Evolutionary conservation across 1,140 invertebrate genomes (phyloP).

Genomic region (Rhizoglyphus robini): DNA sequence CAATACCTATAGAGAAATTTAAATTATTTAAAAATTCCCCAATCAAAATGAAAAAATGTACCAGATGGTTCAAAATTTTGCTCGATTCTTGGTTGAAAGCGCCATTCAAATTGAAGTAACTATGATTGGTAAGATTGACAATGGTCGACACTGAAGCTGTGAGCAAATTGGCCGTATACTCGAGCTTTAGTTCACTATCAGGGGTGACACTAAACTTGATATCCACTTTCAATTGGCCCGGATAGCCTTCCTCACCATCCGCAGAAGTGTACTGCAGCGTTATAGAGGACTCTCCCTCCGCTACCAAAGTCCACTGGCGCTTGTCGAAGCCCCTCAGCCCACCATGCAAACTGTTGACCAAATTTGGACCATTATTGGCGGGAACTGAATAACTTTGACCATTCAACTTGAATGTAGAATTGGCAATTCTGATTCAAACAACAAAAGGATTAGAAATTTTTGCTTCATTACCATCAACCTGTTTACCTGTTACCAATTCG

Average conservation of each 20-base stretch:
- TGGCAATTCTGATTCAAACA: conserved; percentile 39
- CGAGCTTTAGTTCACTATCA: conserved; percentile 53
- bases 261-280: background rate
- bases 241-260: conserved; percentile 64
- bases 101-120: conserved; percentile 84
- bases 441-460: no score
- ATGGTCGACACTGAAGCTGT: conserved; percentile 54
- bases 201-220: conserved; percentile 55
- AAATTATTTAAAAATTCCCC: no score
- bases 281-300: background rate
- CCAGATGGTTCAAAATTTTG: conserved; percentile 49
- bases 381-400: conserved; percentile 51
- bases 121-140: conserved; percentile 81
- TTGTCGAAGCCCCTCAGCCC: conserved; percentile 72
- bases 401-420: conserved; percentile 52
- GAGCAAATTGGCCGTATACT: conserved; percentile 47
- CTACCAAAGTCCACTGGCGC: background rate
- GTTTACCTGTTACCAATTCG: conserved; percentile 60
- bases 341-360: conserved; percentile 72
- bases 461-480: no score
- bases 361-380: conserved; percentile 54
- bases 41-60: conserved; percentile 31
- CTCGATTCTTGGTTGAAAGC: background rate
- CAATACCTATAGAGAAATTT: no score
- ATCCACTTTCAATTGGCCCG: conserved; percentile 50